Percentiles rank a stretch among this genome's conserved stretches.
These are phyloP conservation scores for Mantis religiosa DNA, from an alignment of 2,888 invertebrate species.

Conservation along the genomic window DNA sequence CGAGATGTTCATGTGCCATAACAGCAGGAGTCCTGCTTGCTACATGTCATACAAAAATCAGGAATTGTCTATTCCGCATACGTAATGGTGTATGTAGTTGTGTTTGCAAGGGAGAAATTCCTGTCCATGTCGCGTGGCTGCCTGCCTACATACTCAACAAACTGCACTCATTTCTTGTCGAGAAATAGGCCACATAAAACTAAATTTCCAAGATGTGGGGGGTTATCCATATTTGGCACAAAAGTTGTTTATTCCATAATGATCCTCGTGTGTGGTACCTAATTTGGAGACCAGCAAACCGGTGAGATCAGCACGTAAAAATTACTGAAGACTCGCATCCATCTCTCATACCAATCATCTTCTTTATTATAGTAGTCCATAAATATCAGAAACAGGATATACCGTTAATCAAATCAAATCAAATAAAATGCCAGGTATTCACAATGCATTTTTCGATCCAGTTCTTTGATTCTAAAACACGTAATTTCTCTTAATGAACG, in stretches of 20 bases:
- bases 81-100: not conserved
- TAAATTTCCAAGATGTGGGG: slow-evolving; percentile 19
- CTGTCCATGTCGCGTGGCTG: not conserved
- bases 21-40: not conserved
- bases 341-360: not conserved
- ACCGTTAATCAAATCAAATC: not conserved
- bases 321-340: not conserved
- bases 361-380: not conserved
- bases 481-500: too few relatives aligned
- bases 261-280: slow-evolving; percentile 18
- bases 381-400: not conserved
- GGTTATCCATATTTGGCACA: slow-evolving; percentile 19
- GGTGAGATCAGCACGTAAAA: not conserved
- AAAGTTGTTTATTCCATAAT: slow-evolving; percentile 25
- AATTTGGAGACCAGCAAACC: slow-evolving; percentile 14
- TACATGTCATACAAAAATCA: not conserved
- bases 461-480: too few relatives aligned
- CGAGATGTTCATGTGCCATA: not conserved
- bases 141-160: not conserved
- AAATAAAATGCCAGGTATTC: not conserved
- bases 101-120: not conserved
- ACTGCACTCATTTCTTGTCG: slow-evolving; percentile 1
- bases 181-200: slow-evolving; percentile 6
- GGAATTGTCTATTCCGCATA: not conserved
- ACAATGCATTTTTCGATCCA: not conserved